These are phyloP conservation scores for Podabrus alpinus DNA, from an alignment of 2,888 invertebrate genomes.

Conservation along the genomic window DNA sequence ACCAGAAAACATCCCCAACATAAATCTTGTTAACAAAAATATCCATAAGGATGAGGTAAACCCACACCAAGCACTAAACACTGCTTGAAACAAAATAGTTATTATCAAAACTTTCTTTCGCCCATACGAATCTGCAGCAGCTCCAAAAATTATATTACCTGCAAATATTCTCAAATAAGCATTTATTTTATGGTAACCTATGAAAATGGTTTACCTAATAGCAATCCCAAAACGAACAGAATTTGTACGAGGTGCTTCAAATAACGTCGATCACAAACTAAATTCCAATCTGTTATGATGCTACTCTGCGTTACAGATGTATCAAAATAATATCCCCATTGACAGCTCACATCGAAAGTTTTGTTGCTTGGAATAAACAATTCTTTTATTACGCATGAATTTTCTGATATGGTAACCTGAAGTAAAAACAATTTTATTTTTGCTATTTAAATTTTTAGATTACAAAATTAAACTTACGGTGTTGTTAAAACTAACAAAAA, in stretches of 20 bases:
- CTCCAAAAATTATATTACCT: slow-evolving; percentile 75
- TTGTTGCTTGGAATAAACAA: neutral
- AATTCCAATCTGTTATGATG: slow-evolving; percentile 74
- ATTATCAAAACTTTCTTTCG: slow-evolving; percentile 73
- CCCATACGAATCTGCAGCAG: slow-evolving; percentile 77
- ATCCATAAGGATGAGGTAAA: slow-evolving; percentile 67
- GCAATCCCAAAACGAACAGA: slow-evolving; percentile 75
- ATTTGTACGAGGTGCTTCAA: slow-evolving; percentile 74
- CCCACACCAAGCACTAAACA: slow-evolving; percentile 72
- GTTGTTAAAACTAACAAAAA: no score
- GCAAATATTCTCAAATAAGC: slow-evolving; percentile 46
- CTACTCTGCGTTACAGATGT: slow-evolving; percentile 51
- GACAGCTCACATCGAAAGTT: neutral
- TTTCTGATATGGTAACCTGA: neutral
- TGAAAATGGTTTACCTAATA: slow-evolving; percentile 42
- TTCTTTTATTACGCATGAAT: neutral
- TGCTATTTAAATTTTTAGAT: no score
- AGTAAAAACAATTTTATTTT: neutral
- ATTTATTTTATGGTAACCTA: neutral
- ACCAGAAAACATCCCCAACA: slow-evolving; percentile 76
- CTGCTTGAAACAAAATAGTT: slow-evolving; percentile 73
- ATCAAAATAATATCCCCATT: neutral
- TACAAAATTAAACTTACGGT: no score
- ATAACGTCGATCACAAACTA: slow-evolving; percentile 69
- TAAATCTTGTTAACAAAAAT: slow-evolving; percentile 70